These are phyloP conservation scores for Leptodirus hochenwartii DNA, from an alignment of 2,888 invertebrate species.

Conservation along the genomic window DNA sequence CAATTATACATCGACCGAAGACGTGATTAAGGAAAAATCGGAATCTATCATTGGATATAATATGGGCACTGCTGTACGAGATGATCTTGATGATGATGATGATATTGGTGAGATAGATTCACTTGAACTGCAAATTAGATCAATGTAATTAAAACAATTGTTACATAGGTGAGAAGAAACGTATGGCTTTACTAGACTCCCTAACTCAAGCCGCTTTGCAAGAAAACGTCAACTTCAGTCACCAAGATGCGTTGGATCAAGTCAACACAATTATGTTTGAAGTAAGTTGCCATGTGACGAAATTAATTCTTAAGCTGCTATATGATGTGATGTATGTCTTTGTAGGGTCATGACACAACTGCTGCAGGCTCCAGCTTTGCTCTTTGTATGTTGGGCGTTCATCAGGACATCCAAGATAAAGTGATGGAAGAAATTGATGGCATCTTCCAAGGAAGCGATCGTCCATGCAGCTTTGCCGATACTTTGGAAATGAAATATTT, in stretches of 20 bases:
- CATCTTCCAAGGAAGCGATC: slow-evolving; percentile 58
- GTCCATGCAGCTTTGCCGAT: slow-evolving; percentile 62
- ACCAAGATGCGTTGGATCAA: slow-evolving; percentile 67
- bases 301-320: too few species aligned
- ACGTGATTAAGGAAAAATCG: too few species aligned
- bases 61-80: slow-evolving; percentile 40
- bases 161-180: slow-evolving; percentile 53
- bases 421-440: slow-evolving; percentile 54
- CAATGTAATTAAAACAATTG: slow-evolving; percentile 5
- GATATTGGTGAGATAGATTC: slow-evolving; percentile 57
- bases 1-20: slow-evolving; percentile 8
- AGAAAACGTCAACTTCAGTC: slow-evolving; percentile 49
- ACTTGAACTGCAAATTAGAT: slow-evolving; percentile 31
- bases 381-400: slow-evolving; percentile 57
- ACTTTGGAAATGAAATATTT: slow-evolving; percentile 74
- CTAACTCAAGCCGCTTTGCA: slow-evolving; percentile 55
- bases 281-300: slow-evolving; percentile 27
- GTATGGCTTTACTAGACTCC: slow-evolving; percentile 75
- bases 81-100: slow-evolving; percentile 59
- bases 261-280: slow-evolving; percentile 79
- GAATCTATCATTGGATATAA: slow-evolving; percentile 12
- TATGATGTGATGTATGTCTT: too few species aligned
- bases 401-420: slow-evolving; percentile 53
- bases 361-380: slow-evolving; percentile 69
- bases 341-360: slow-evolving; percentile 70